A percentile compares a stretch with the other conserved stretches of the same genome.
Conservation (phyloP, 2,888 invertebrate species). For the Poecilus cupreus region DNA sequence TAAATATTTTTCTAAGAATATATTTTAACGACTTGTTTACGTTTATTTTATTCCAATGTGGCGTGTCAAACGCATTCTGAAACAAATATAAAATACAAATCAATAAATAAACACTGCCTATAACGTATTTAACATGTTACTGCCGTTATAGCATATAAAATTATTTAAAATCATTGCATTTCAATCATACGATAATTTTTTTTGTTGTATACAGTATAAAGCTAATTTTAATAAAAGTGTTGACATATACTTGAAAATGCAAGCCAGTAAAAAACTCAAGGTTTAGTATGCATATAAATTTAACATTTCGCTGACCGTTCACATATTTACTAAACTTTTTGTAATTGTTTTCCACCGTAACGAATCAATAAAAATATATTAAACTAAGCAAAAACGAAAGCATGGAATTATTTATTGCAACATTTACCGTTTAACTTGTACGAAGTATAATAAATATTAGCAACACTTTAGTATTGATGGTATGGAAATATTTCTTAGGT, state of each 20-base stretch:
- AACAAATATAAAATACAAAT: too few species aligned
- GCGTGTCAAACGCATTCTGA: too few species aligned
- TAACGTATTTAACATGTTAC: too few species aligned
- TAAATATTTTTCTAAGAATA: too few species aligned
- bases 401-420: not conserved
- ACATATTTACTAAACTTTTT: not conserved
- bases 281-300: not conserved
- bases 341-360: not conserved
- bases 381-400: not conserved
- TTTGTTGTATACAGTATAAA: not conserved
- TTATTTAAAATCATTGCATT: not conserved
- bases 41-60: too few species aligned
- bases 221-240: too few species aligned
- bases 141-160: not conserved
- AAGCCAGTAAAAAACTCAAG: not conserved
- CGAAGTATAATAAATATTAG: not conserved
- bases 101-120: too few species aligned
- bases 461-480: not conserved
- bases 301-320: not conserved
- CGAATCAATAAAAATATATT: not conserved
- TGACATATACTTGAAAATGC: too few species aligned
- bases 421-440: not conserved
- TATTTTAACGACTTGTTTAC: too few species aligned
- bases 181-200: not conserved
- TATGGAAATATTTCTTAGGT: conserved; percentile 6